phyloP scores from a whole-genome alignment of 2,113 vertebrate genomes.

The Ptychochromis oligacanthus region DNA sequence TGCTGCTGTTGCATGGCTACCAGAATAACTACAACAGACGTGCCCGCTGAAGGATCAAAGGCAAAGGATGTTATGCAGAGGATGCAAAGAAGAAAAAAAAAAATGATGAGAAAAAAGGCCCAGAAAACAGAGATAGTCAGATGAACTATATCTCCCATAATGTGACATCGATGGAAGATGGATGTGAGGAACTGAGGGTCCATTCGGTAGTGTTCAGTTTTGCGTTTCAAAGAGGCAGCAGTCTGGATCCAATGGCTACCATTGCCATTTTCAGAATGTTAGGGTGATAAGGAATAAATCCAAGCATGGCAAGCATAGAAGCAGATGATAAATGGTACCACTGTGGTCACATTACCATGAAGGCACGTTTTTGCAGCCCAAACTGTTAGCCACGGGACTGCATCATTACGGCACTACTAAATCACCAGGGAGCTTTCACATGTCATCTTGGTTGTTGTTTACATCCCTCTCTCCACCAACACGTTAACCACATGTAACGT shows the following conservation, averaged over 20 bases:
- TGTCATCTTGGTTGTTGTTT: not conserved
- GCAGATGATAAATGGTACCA: not conserved
- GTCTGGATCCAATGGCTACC: not conserved
- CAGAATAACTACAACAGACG: not conserved
- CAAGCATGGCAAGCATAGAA: not conserved
- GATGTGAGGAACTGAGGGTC: not conserved
- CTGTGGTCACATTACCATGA: not conserved
- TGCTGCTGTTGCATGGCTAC: not conserved
- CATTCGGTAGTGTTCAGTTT: not conserved
- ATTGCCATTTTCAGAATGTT: not conserved
- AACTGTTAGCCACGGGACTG: not conserved
- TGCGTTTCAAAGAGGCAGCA: not conserved
- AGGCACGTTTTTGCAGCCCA: not conserved
- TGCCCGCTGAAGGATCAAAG: not conserved
- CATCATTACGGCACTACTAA: not conserved
- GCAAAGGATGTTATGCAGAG: not conserved
- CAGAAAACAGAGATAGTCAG: not conserved
- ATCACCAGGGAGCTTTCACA: not conserved
- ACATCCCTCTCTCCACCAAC: not conserved
- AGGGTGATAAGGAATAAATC: not conserved
- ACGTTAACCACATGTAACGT: not conserved
- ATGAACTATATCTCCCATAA: not conserved
- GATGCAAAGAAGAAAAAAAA: not conserved
- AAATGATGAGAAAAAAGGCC: not conserved
- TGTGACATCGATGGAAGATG: not conserved